Conservation (phyloP, 2,797 vertebrate species). For the Coranthus polyacanthus region DNA sequence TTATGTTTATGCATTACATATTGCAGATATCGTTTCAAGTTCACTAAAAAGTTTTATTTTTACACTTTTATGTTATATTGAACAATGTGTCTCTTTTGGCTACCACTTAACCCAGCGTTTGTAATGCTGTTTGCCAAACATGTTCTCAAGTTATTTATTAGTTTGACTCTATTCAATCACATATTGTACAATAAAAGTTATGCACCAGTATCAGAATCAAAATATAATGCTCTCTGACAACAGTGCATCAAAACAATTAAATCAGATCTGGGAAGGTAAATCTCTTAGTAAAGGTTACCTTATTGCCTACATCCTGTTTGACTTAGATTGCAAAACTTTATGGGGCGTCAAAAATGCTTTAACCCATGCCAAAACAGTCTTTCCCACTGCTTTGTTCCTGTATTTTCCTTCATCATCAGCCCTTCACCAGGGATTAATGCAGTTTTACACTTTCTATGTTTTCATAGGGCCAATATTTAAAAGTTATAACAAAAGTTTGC, state of each 20-base stretch:
- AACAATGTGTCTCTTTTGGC: slow-evolving; percentile 57
- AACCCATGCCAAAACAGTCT: background rate
- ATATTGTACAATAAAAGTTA: slow-evolving; percentile 70
- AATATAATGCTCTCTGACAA: slow-evolving; percentile 22
- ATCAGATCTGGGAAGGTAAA: slow-evolving; percentile 16
- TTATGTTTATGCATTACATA: slow-evolving; percentile 68
- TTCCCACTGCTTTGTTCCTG: background rate
- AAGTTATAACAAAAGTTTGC: slow-evolving; percentile 6
- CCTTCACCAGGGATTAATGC: background rate
- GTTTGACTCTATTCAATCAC: slow-evolving; percentile 54
- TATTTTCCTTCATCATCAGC: slow-evolving; percentile 1
- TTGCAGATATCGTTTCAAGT: slow-evolving; percentile 65
- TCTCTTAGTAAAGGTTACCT: slow-evolving; percentile 22
- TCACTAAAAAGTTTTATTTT: slow-evolving; percentile 71
- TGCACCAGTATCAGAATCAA: slow-evolving; percentile 32
- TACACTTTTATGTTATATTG: slow-evolving; percentile 63
- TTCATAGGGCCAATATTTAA: background rate
- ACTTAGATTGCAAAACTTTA: background rate
- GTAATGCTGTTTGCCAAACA: slow-evolving; percentile 58
- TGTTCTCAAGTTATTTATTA: slow-evolving; percentile 78
- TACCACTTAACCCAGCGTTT: slow-evolving; percentile 59
- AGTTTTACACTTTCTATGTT: background rate
- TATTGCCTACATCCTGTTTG: slow-evolving; percentile 18
- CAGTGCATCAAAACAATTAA: slow-evolving; percentile 13
- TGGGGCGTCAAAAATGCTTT: slow-evolving; percentile 2